A percentile compares a stretch with the other conserved stretches of the same genome.
These are phyloP conservation scores for Xiphorhynchus erythropygius DNA, from an alignment of 2,797 vertebrate genomes.

Conservation along the genomic window DNA sequence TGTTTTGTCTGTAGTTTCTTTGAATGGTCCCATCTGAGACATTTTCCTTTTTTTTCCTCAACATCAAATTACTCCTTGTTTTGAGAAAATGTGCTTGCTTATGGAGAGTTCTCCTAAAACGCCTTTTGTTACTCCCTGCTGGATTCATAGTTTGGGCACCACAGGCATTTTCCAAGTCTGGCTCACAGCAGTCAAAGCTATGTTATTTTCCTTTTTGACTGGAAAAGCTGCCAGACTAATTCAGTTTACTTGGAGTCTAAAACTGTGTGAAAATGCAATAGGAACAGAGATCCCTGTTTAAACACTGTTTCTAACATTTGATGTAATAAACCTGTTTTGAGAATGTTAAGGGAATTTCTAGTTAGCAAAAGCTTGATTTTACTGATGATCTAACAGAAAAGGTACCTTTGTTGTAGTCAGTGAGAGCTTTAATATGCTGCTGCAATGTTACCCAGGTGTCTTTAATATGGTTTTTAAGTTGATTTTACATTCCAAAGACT, in stretches of 20 bases:
- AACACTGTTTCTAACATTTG: not conserved
- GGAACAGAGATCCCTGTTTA: not conserved
- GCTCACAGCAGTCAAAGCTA: not conserved
- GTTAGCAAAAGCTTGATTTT: not conserved
- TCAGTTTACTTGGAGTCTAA: not conserved
- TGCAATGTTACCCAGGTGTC: rapidly evolving
- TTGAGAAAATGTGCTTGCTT: not conserved
- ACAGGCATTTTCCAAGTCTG: not conserved
- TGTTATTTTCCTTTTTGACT: not conserved
- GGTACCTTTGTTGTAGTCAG: not conserved
- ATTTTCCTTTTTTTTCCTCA: not conserved
- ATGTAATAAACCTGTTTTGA: not conserved
- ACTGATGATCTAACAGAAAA: not conserved
- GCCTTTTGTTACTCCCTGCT: not conserved
- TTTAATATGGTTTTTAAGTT: not conserved
- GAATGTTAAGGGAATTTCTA: not conserved
- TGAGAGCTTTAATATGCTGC: not conserved
- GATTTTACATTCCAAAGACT: not conserved
- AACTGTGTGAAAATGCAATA: not conserved
- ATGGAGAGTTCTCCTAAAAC: not conserved
- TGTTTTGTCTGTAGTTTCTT: not conserved
- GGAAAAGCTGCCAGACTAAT: not conserved
- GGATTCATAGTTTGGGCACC: not conserved
- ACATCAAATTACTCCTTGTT: not conserved
- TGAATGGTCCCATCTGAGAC: not conserved